Evolutionary conservation across 2,888 invertebrate genomes (phyloP), one percentile per base, ranked within the genome.

Genomic region (Ormyrus rosae): DNA sequence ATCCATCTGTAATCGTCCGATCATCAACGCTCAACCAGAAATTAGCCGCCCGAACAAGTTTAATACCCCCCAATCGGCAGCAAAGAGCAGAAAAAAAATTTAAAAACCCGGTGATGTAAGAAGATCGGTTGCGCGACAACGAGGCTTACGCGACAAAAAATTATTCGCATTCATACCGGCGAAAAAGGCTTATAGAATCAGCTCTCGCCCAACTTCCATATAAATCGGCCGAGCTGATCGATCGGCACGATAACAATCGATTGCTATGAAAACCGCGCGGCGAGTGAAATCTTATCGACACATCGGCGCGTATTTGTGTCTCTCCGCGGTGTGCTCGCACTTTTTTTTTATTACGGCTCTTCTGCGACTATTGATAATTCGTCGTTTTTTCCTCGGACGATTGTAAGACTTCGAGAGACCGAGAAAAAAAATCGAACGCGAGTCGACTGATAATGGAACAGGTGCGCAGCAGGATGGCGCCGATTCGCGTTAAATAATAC

Each of bases 201-300:
- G 19, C 7, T 67, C 48, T 45, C n/a, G 48, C 4, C 34, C 34
- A 34, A 34, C 34, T 34, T 34, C 34, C 34, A 34, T 34, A 34
- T 34, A 34, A 34, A 34, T 34, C 34, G 34, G 34, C 34, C 53
- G 45, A 48, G 6, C 5, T n/a, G 65, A 75, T 75, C 80, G 53
- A 80, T 74, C 45, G 7, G 19, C 0, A 11, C 58, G 79, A 79
- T 79, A 79, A 79, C 63, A 19, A 79, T 79, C 69, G 64, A 74
- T 60, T 8, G 51, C 10, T 48, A 45, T 63, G 51, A 63, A 53
- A 63, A 74, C 46, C 46, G 51, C 51, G 45, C 51, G 53, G 7
- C 13, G 63, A 45, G 65, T 10, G 11, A 67, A 78, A 48, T 65
- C 65, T 78, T 68, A 67, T 68, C 68, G 60, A 10, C 19, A 10